Evolutionary conservation across 1,140 invertebrate genomes (phyloP).

Genomic region (Sitobion miscanthi): DNA sequence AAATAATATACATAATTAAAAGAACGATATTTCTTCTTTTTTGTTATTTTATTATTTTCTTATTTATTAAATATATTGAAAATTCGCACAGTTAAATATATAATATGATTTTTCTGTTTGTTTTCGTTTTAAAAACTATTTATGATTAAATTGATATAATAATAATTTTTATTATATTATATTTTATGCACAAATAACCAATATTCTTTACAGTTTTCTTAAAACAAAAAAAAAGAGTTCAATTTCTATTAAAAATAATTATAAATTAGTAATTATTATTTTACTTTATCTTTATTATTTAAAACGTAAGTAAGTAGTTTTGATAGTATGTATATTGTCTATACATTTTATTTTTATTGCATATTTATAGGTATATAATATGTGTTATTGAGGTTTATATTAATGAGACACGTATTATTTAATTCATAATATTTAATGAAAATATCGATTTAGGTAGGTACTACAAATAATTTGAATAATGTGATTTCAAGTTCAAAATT

Average conservation of each 20-base stretch:
- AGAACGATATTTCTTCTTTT: not conserved
- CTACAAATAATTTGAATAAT: not conserved
- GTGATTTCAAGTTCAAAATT: not conserved
- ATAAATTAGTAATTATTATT: no score
- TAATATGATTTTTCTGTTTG: not conserved
- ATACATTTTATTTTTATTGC: not conserved
- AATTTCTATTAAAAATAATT: no score
- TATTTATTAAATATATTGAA: not conserved
- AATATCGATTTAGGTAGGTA: not conserved
- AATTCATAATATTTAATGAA: not conserved
- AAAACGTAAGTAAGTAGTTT: not conserved
- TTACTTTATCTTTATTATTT: no score
- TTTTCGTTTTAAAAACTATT: not conserved
- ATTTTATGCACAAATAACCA: no score
- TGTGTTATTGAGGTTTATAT: no score
- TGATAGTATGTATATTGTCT: not conserved
- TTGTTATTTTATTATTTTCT: not conserved
- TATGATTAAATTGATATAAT: no score
- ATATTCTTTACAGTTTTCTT: no score
- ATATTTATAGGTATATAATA: no score
- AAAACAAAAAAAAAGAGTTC: no score
- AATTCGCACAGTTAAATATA: not conserved
- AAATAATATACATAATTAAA: no score
- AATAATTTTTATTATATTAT: no score
- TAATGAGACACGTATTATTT: not conserved